Conservation (phyloP, 2,113 vertebrate genomes). For the Poecile atricapillus region DNA sequence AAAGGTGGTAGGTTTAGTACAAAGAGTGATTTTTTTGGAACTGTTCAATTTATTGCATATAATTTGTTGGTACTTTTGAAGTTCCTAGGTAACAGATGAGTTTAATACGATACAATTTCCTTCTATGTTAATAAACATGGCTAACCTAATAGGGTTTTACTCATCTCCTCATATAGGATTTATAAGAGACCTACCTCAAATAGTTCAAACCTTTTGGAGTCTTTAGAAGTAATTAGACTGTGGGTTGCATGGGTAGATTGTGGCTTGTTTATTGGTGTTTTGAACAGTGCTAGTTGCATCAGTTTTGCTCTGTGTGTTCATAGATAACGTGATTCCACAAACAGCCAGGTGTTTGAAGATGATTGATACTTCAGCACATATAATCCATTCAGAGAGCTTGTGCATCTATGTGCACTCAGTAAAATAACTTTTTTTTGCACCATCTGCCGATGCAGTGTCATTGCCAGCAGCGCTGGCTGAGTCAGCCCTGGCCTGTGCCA, state of each 20-base stretch:
- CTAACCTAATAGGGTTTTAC: background rate
- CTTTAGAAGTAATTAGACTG: constrained; percentile 31
- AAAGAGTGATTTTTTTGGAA: background rate
- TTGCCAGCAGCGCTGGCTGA: background rate
- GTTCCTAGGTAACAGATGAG: background rate
- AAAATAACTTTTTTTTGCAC: background rate
- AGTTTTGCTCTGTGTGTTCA: background rate
- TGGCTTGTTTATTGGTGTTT: constrained; percentile 35
- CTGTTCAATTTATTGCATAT: background rate
- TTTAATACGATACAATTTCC: background rate
- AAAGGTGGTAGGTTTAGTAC: background rate
- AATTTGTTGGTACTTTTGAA: background rate
- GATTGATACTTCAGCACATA: background rate
- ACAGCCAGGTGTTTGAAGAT: background rate
- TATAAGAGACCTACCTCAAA: constrained; percentile 20
- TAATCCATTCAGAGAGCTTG: background rate
- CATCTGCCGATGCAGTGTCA: background rate
- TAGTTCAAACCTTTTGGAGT: background rate
- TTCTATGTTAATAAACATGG: background rate
- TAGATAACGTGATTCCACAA: background rate
- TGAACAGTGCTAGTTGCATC: background rate
- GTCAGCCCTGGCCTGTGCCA: background rate
- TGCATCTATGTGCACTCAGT: background rate
- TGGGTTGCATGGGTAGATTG: constrained; percentile 31
- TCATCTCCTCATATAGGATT: background rate